These are phyloP conservation scores for Ostrea edulis DNA, from an alignment of 1,140 invertebrate species.

Conservation along the genomic window DNA sequence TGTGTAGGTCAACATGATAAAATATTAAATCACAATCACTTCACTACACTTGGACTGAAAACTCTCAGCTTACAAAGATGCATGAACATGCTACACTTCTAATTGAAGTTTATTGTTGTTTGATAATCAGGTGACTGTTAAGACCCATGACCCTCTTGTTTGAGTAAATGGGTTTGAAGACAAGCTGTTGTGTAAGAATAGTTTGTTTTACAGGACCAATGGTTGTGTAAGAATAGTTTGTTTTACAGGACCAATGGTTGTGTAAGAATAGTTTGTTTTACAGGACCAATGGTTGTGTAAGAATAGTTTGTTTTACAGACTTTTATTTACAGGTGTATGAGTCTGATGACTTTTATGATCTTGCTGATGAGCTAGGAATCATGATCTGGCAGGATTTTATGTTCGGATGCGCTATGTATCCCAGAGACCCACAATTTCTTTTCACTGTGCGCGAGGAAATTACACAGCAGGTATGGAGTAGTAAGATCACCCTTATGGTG, in stretches of 20 bases:
- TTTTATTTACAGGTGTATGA: constrained; percentile 96
- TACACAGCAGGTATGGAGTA: constrained; percentile 84
- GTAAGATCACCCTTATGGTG: neutral
- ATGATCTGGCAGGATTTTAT: constrained; percentile 88
- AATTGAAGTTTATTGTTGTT: neutral
- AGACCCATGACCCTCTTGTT: too few relatives aligned
- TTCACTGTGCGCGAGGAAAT: constrained; percentile 88
- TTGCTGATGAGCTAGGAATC: constrained; percentile 81
- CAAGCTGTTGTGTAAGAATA: too few relatives aligned
- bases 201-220: neutral
- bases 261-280: neutral
- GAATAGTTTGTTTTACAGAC: neutral
- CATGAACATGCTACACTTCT: too few relatives aligned
- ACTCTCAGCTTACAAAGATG: too few relatives aligned
- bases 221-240: too few relatives aligned
- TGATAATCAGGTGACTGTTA: too few relatives aligned
- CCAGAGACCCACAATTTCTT: constrained; percentile 87
- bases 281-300: too few relatives aligned
- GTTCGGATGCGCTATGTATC: constrained; percentile 98
- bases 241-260: too few relatives aligned
- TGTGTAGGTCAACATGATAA: too few relatives aligned
- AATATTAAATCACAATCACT: too few relatives aligned
- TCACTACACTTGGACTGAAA: too few relatives aligned
- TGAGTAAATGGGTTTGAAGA: too few relatives aligned
- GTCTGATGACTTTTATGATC: constrained; percentile 92